Evolutionary conservation across 2,888 invertebrate species (phyloP), one percentile per base, ranked within the genome.

Genomic region (Leucophora obtusa): DNA sequence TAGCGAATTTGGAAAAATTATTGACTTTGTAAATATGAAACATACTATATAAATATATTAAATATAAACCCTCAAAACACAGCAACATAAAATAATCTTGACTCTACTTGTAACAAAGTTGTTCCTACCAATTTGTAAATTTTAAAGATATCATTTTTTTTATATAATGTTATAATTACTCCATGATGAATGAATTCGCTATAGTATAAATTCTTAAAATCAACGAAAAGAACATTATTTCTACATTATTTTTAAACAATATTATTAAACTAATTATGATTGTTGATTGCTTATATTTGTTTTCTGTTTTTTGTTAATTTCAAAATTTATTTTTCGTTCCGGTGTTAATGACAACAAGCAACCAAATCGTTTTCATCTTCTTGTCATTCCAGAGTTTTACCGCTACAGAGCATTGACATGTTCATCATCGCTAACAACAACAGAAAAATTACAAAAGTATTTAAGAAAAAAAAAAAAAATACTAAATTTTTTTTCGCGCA

Each of bases 361-460:
- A 73, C 77, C 73, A 77, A 81, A 73, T 69, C 77, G 72, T 77
- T 60, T 58, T 28, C 73, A 56, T 18, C 54, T 66, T 38, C 51
- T 68, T 33, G 51, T 53, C 43, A n/a, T 68, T 68, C 59, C 51
- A 24, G 58, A 72, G 17, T 58, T 80, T 75, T 77, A 82, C 83
- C 83, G 82, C 76, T 83, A 83, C 63, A 68, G 76, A 82, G 79
- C 83, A 82, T 74, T 79, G 83, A 79, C 83, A 81, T 81, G 72
- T 81, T 77, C 77, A 77, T 77, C 72, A 82, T 53, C 54, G 58
- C 51, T 17, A 56, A 17, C 53, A 63, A 65, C 4, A 7, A 15
- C 2, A 51, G 28, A 60, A 43, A 38, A 43, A 15, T 8, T 38
- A 50, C 60, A 66, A n/a, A 9, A 58, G n/a, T 47, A 47, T 7